Evolutionary conservation across 2,797 vertebrate genomes (phyloP).

Genomic region (Ceyx erithaca): DNA sequence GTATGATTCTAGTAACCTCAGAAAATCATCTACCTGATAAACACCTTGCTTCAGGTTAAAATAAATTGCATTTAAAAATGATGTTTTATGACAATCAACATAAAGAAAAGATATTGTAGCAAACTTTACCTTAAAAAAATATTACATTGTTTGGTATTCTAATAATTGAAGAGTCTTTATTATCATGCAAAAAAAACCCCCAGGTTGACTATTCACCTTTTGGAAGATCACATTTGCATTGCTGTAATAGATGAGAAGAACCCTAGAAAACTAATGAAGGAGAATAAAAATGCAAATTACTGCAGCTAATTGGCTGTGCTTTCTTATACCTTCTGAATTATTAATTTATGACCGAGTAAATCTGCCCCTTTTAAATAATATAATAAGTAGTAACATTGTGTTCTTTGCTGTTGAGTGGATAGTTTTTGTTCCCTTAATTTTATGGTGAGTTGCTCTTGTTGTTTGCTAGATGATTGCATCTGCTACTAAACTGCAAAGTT

Average conservation of each 20-base stretch:
- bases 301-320: conserved; percentile 76
- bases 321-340: conserved; percentile 78
- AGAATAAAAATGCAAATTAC: conserved; percentile 80
- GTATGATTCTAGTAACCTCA: conserved; percentile 2
- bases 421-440: conserved; percentile 55
- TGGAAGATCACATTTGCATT: conserved; percentile 72
- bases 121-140: conserved; percentile 63
- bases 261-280: conserved; percentile 73
- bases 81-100: background rate
- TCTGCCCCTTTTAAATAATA: conserved; percentile 72
- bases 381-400: conserved; percentile 60
- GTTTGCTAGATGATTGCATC: background rate
- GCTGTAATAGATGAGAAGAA: conserved; percentile 61
- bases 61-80: background rate
- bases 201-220: conserved; percentile 72
- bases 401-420: conserved; percentile 9
- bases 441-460: conserved; percentile 50
- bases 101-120: background rate
- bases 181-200: conserved; percentile 53
- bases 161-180: conserved; percentile 75
- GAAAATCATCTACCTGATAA: conserved; percentile 14
- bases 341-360: conserved; percentile 76
- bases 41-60: conserved; percentile 5
- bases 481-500: background rate
- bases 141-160: conserved; percentile 58